Conservation (phyloP, 2,888 invertebrate species). For the Epirrhoe alternata region DNA sequence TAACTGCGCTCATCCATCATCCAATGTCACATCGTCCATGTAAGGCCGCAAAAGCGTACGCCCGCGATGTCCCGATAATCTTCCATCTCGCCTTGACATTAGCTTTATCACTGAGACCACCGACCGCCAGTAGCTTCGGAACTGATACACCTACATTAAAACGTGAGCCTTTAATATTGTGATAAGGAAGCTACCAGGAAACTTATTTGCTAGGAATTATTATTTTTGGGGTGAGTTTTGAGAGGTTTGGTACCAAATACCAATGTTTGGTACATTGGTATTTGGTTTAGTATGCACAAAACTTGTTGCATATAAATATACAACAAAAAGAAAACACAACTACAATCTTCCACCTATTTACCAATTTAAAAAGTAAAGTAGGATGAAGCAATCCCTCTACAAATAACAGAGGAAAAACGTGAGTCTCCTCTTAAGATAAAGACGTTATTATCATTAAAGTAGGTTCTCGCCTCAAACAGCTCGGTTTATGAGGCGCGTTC, state of each 20-base stretch:
- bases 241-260: too few relatives aligned
- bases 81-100: conserved; percentile 44
- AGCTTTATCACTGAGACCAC: conserved; percentile 45
- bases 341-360: conserved; percentile 32
- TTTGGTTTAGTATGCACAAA: not conserved
- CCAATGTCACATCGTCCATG: conserved; percentile 34
- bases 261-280: too few relatives aligned
- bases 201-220: not conserved
- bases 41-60: conserved; percentile 26
- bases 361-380: conserved; percentile 42
- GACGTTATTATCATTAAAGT: conserved; percentile 53
- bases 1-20: conserved; percentile 39
- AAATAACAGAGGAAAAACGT: conserved; percentile 42
- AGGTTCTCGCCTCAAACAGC: conserved; percentile 47
- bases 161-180: conserved; percentile 8
- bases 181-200: not conserved
- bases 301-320: conserved; percentile 8
- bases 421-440: conserved; percentile 45
- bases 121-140: conserved; percentile 30
- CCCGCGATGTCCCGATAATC: conserved; percentile 45
- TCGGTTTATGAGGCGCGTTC: conserved; percentile 53
- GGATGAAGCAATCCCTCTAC: conserved; percentile 38
- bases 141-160: conserved; percentile 31
- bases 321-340: conserved; percentile 21
- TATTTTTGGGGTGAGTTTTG: too few relatives aligned